Percentiles rank a stretch among this genome's conserved stretches.
Conservation (phyloP, 2,888 invertebrate species). For the Drosophila trichaetosa region DNA sequence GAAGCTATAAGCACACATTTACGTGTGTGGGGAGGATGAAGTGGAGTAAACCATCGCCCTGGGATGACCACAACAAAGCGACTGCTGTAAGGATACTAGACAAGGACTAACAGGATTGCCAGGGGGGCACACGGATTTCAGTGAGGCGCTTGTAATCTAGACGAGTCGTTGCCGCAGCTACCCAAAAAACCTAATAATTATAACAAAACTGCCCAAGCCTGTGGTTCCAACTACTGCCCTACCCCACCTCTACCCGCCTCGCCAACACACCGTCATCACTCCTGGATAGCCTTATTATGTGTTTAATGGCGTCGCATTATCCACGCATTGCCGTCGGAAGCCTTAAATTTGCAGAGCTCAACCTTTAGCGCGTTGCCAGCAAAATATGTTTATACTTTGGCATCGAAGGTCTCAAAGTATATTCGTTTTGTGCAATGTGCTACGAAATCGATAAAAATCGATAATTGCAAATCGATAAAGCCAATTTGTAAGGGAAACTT, state of each 20-base stretch:
- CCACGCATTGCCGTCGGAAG: slow-evolving; percentile 66
- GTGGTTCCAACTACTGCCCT: neutral
- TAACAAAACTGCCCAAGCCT: slow-evolving; percentile 32
- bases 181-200: slow-evolving; percentile 68
- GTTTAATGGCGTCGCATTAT: slow-evolving; percentile 72
- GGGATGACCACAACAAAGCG: slow-evolving; percentile 57
- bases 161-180: slow-evolving; percentile 45
- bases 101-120: neutral
- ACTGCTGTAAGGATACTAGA: neutral
- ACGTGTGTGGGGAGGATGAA: neutral
- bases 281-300: slow-evolving; percentile 46
- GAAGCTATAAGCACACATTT: neutral
- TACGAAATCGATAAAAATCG: no score
- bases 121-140: neutral
- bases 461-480: no score
- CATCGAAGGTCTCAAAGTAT: neutral
- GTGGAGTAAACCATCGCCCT: slow-evolving; percentile 9
- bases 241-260: no score
- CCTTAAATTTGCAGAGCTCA: slow-evolving; percentile 63
- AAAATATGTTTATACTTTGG: slow-evolving; percentile 22
- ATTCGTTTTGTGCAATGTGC: neutral
- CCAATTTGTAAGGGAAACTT: no score
- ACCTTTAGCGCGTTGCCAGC: slow-evolving; percentile 36
- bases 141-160: slow-evolving; percentile 40
- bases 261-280: neutral